Evolutionary conservation across 2,797 vertebrate genomes (phyloP).

Genomic region (Xiphophorus birchmanni): DNA sequence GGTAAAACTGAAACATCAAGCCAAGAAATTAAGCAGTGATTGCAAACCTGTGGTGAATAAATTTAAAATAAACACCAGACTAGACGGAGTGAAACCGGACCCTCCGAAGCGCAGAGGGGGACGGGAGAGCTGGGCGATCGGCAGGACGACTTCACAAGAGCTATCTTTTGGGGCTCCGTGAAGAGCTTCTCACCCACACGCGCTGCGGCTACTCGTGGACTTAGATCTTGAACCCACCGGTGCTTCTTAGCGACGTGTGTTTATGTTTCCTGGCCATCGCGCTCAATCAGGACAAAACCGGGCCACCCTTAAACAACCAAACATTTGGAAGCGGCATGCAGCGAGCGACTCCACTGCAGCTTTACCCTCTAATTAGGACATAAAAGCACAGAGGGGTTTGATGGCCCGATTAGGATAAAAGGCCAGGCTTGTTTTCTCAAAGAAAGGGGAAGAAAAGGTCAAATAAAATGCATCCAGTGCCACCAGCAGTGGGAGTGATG

Average conservation of each 20-base stretch:
- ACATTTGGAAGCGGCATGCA: conserved; percentile 50
- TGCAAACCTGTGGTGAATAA: conserved; percentile 66
- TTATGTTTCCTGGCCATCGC: conserved; percentile 58
- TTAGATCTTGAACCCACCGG: conserved; percentile 31
- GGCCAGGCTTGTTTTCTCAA: conserved; percentile 31
- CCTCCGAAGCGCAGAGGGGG: conserved; percentile 7
- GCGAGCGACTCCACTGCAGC: conserved; percentile 45
- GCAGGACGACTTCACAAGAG: conserved; percentile 38
- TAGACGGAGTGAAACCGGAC: conserved; percentile 66
- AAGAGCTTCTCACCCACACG: conserved; percentile 10
- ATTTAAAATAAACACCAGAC: conserved; percentile 65
- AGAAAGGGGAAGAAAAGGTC: conserved; percentile 35
- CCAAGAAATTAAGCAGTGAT: conserved; percentile 71
- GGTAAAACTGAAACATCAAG: conserved; percentile 39
- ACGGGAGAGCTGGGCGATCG: not conserved
- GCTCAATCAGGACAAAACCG: conserved; percentile 70
- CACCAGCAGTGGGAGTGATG: conserved; percentile 10
- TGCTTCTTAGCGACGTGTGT: conserved; percentile 51
- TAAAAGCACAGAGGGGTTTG: conserved; percentile 56
- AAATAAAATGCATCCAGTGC: conserved; percentile 35
- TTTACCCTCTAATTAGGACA: conserved; percentile 74
- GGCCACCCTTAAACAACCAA: conserved; percentile 64
- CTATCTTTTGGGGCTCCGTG: conserved; percentile 61
- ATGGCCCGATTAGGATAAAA: conserved; percentile 49
- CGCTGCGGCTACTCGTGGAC: conserved; percentile 14